These are phyloP conservation scores for Colletes gigas DNA, from an alignment of 1,140 invertebrate genomes.

Conservation along the genomic window DNA sequence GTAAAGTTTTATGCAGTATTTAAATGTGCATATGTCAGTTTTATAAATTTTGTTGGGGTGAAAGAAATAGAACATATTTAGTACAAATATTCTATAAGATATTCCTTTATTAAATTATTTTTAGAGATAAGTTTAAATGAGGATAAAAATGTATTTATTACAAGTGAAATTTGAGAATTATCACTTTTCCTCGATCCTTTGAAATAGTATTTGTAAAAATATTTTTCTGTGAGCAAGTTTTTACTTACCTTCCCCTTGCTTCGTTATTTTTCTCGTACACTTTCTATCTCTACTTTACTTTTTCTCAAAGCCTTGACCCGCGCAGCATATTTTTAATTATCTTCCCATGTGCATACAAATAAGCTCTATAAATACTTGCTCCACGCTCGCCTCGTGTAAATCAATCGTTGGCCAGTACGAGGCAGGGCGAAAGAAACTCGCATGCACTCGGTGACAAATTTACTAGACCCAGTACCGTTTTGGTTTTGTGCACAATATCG, in stretches of 20 bases:
- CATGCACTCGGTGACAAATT: conserved; percentile 60
- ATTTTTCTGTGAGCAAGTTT: not conserved
- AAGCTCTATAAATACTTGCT: conserved; percentile 63
- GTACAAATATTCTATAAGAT: too few relatives aligned
- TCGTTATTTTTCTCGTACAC: conserved; percentile 40
- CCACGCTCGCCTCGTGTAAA: conserved; percentile 54
- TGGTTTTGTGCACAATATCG: conserved; percentile 30
- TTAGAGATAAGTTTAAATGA: too few relatives aligned
- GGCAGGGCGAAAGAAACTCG: conserved; percentile 42
- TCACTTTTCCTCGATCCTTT: conserved; percentile 8
- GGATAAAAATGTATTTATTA: too few relatives aligned
- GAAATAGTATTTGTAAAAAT: too few relatives aligned
- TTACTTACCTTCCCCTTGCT: conserved; percentile 16
- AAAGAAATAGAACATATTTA: too few relatives aligned
- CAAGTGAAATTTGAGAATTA: not conserved
- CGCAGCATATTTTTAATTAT: conserved; percentile 65
- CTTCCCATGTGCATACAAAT: conserved; percentile 60
- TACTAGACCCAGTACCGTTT: conserved; percentile 39
- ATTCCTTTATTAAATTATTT: too few relatives aligned
- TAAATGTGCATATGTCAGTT: too few relatives aligned
- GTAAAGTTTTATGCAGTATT: too few relatives aligned
- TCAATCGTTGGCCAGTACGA: conserved; percentile 56
- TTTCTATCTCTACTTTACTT: conserved; percentile 4
- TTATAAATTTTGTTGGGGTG: too few relatives aligned
- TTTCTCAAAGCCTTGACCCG: conserved; percentile 63